These are phyloP conservation scores for Diuraphis noxia DNA, from an alignment of 1,140 invertebrate genomes.

Conservation along the genomic window DNA sequence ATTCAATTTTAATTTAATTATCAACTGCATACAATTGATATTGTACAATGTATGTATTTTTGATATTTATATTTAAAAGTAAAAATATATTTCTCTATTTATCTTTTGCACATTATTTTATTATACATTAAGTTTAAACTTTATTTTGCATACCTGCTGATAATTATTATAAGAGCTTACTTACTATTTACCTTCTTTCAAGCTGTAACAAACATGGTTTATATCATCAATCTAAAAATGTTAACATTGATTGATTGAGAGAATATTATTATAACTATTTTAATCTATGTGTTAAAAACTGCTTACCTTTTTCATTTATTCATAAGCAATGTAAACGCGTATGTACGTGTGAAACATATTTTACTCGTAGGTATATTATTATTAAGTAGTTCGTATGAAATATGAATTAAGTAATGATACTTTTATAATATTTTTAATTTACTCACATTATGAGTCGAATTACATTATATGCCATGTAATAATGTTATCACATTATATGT, in stretches of 20 bases:
- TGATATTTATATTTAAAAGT: neutral
- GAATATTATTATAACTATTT: neutral
- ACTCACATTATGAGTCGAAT: neutral
- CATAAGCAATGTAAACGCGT: neutral
- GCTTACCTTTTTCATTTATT: neutral
- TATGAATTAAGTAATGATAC: neutral
- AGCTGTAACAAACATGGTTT: neutral
- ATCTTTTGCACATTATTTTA: neutral
- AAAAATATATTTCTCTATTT: neutral
- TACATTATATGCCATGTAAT: conserved; percentile 39
- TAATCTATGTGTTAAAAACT: neutral
- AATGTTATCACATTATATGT: conserved; percentile 29
- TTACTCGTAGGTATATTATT: neutral
- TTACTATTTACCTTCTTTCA: neutral
- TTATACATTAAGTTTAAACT: neutral
- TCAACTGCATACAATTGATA: neutral
- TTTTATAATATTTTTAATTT: conserved; percentile 23
- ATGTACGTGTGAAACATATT: neutral
- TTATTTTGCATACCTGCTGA: neutral
- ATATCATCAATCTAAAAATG: neutral
- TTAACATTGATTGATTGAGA: neutral
- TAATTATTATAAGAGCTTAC: neutral
- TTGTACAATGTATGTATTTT: neutral
- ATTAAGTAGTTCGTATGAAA: neutral
- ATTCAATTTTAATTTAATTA: neutral